Percentiles rank a stretch among this genome's conserved stretches.
Evolutionary conservation across 2,888 invertebrate genomes (phyloP).

Genomic region (Laspeyria flexula): DNA sequence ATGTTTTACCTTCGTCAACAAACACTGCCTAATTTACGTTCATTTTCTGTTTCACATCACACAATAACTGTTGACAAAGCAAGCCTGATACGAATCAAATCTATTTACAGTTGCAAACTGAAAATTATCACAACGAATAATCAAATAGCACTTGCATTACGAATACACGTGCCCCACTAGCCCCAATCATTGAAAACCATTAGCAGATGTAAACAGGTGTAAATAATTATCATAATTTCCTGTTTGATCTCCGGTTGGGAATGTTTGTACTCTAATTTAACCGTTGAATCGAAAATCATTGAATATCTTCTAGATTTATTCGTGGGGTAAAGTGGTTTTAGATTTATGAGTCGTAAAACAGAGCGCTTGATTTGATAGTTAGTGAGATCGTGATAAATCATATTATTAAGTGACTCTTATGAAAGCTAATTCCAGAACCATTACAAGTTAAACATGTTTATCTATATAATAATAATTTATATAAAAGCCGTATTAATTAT

Average conservation of each 20-base stretch:
- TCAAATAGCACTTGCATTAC: conserved; percentile 12
- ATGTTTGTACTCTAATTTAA: not conserved
- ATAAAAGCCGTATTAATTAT: no score
- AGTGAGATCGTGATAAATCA: no score
- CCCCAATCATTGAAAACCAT: conserved; percentile 1
- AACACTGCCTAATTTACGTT: not conserved
- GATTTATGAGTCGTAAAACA: no score
- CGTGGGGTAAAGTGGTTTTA: not conserved
- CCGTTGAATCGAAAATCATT: not conserved
- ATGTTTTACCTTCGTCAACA: no score
- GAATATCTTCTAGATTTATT: not conserved
- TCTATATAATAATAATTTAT: no score
- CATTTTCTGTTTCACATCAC: not conserved
- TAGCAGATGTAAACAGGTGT: not conserved
- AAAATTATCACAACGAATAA: conserved; percentile 15
- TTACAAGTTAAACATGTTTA: no score
- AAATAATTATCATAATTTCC: conserved; percentile 3
- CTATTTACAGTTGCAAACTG: conserved; percentile 2
- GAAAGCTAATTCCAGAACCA: no score
- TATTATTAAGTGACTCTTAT: no score
- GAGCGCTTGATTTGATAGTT: no score
- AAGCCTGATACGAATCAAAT: not conserved
- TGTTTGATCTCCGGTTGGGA: not conserved
- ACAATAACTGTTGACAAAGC: conserved; percentile 17
- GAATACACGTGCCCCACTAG: conserved; percentile 7